A percentile compares a stretch with the other conserved stretches of the same genome.
Evolutionary conservation across 2,113 vertebrate species (phyloP).

Genomic region (Gadus macrocephalus): DNA sequence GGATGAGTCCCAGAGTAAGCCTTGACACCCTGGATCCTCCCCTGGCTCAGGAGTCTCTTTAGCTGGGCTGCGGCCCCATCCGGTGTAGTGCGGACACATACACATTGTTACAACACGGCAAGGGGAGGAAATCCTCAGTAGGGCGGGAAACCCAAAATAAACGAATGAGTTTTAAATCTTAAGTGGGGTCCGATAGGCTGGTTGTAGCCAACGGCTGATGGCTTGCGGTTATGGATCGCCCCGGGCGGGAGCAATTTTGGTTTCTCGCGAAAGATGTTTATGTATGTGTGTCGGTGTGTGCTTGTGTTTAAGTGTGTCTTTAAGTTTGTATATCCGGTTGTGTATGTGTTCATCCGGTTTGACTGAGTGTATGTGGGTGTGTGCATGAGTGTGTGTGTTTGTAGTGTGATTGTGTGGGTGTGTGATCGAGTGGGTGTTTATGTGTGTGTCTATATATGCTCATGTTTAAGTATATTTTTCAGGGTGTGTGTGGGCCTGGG

Average conservation of each 20-base stretch:
- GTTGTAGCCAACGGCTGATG: constrained; percentile 25
- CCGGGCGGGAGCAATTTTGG: constrained; percentile 9
- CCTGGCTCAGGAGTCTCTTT: constrained; percentile 47
- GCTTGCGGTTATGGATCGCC: constrained; percentile 39
- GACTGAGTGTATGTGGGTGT: constrained; percentile 10
- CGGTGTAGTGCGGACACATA: constrained; percentile 12
- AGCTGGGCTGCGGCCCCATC: constrained; percentile 22
- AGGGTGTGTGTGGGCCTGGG: constrained; percentile 22
- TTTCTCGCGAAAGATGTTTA: neutral
- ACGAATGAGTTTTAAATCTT: constrained; percentile 45
- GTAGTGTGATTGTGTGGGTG: constrained; percentile 36
- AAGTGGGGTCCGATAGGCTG: constrained; percentile 29
- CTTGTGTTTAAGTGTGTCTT: neutral
- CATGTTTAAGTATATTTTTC: constrained; percentile 4
- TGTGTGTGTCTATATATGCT: constrained; percentile 39
- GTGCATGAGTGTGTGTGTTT: constrained; percentile 15
- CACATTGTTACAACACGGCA: constrained; percentile 8
- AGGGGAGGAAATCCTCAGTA: constrained; percentile 11
- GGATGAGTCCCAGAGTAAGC: constrained; percentile 41
- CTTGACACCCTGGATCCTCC: constrained; percentile 45
- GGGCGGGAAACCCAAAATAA: constrained; percentile 16
- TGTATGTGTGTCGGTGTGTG: constrained; percentile 9
- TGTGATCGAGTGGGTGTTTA: constrained; percentile 23
- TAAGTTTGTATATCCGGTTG: constrained; percentile 11
- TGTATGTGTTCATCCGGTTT: constrained; percentile 13